Evolutionary conservation across 2,113 vertebrate genomes (phyloP).

Genomic region (Lates calcarifer): DNA sequence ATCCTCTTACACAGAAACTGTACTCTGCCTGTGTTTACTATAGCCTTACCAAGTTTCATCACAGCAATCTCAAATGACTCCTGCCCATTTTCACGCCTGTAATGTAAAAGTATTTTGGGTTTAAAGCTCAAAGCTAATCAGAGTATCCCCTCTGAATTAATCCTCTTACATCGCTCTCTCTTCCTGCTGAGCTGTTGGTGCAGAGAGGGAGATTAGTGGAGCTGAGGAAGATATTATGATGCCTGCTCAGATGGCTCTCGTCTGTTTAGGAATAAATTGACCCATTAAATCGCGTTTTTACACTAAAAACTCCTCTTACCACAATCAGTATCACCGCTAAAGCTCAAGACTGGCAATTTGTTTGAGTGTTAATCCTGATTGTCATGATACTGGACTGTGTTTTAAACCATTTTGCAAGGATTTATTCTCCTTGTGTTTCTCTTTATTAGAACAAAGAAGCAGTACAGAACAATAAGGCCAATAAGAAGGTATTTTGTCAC

Average conservation of each 20-base stretch:
- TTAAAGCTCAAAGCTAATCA: constrained; percentile 48
- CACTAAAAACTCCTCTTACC: not conserved
- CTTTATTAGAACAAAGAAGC: not conserved
- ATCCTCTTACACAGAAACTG: not conserved
- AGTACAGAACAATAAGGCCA: not conserved
- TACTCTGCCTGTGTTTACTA: not conserved
- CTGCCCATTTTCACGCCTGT: not conserved
- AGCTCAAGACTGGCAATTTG: not conserved
- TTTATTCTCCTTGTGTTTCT: not conserved
- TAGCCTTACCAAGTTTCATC: not conserved
- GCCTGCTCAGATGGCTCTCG: not conserved
- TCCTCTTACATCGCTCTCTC: constrained; percentile 43
- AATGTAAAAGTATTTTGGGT: constrained; percentile 21
- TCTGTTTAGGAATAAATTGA: constrained; percentile 19
- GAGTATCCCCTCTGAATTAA: constrained; percentile 46
- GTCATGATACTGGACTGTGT: not conserved
- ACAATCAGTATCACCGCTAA: not conserved
- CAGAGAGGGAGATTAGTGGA: constrained; percentile 58
- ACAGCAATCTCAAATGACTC: not conserved
- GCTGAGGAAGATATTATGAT: constrained; percentile 38
- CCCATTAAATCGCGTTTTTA: constrained; percentile 28
- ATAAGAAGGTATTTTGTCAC: not conserved
- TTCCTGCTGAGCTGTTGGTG: constrained; percentile 45
- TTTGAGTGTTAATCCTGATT: not conserved
- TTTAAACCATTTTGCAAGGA: not conserved